These are phyloP conservation scores for Harpalus rufipes DNA, from an alignment of 2,888 invertebrate species.

Conservation along the genomic window DNA sequence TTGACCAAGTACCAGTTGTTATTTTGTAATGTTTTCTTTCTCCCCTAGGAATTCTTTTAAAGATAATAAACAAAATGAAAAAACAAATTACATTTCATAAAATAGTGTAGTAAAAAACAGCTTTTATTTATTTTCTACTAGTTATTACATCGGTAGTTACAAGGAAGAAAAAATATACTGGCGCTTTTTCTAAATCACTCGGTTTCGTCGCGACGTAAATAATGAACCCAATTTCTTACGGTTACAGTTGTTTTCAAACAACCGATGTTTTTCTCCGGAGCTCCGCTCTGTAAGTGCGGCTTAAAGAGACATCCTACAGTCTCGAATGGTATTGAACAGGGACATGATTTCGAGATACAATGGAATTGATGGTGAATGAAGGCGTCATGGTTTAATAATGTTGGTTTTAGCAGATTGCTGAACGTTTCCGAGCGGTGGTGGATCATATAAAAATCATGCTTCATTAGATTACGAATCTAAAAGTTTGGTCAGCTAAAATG, in stretches of 20 bases:
- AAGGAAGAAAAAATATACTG: conserved; percentile 42
- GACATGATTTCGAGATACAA: background rate
- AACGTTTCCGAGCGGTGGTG: too few relatives aligned
- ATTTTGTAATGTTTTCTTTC: too few relatives aligned
- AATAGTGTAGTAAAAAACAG: background rate
- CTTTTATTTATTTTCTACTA: background rate
- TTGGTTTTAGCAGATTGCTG: too few relatives aligned
- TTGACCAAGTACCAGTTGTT: too few relatives aligned
- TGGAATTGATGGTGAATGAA: background rate
- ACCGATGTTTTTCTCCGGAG: conserved; percentile 32
- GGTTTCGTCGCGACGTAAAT: conserved; percentile 62
- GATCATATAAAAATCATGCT: too few relatives aligned
- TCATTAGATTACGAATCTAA: too few relatives aligned
- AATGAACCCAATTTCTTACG: conserved; percentile 63
- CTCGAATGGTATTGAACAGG: background rate
- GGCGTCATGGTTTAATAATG: background rate
- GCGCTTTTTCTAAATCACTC: conserved; percentile 57
- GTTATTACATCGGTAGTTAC: background rate
- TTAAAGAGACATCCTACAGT: conserved; percentile 35
- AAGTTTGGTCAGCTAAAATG: too few relatives aligned
- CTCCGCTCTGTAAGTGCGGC: conserved; percentile 45
- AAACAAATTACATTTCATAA: too few relatives aligned
- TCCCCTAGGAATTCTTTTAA: too few relatives aligned
- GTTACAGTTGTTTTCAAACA: conserved; percentile 62
- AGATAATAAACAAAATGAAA: too few relatives aligned